A percentile compares a stretch with the other conserved stretches of the same genome.
Evolutionary conservation across 2,113 vertebrate species (phyloP).

Genomic region (Megalops atlanticus): DNA sequence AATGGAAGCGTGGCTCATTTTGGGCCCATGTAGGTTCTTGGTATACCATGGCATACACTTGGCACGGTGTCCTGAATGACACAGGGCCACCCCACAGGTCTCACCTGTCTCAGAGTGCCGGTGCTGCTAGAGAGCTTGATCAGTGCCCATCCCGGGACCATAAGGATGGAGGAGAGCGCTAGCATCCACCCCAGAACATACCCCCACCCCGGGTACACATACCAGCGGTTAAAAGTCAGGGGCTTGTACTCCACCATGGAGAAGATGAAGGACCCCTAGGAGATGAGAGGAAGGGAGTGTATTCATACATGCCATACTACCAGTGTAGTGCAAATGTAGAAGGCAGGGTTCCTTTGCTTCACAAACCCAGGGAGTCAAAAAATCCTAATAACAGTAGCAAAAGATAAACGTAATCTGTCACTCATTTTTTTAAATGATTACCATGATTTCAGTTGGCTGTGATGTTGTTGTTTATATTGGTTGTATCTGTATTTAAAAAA

Average conservation of each 20-base stretch:
- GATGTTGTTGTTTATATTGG: too few relatives aligned
- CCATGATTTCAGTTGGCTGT: too few relatives aligned
- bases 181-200: conserved; percentile 60
- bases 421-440: too few relatives aligned
- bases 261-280: conserved; percentile 57
- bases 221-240: conserved; percentile 66
- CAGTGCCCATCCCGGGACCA: conserved; percentile 55
- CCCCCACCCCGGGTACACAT: conserved; percentile 65
- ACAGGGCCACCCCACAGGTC: not conserved
- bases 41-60: not conserved
- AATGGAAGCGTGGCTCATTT: not conserved
- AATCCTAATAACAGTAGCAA: too few relatives aligned
- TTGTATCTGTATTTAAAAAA: too few relatives aligned
- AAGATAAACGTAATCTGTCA: too few relatives aligned
- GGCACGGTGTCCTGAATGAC: not conserved
- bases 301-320: not conserved
- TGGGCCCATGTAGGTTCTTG: not conserved
- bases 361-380: too few relatives aligned
- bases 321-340: too few relatives aligned
- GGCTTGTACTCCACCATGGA: conserved; percentile 64
- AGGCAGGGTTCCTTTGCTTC: too few relatives aligned
- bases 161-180: conserved; percentile 61
- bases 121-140: conserved; percentile 46
- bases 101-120: conserved; percentile 50
- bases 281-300: conserved; percentile 1